Conservation (phyloP, 2,113 vertebrate genomes). For the Verasper variegatus region DNA sequence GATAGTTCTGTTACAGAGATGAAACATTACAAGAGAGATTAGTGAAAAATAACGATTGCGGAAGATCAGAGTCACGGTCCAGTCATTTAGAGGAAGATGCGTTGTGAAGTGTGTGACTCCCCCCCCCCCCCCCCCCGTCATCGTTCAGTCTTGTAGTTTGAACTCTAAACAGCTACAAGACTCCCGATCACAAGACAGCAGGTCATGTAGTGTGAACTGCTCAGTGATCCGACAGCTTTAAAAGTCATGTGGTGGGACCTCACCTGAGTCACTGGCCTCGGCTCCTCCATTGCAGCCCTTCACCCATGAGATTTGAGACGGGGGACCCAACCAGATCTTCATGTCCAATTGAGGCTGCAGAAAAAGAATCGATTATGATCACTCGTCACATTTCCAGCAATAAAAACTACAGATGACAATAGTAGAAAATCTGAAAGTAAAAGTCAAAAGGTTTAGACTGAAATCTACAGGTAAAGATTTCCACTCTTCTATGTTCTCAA, state of each 20-base stretch:
- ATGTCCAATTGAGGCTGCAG: slow-evolving; percentile 96
- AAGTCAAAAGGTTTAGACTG: no score
- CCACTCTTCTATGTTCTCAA: not conserved
- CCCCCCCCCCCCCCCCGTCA: no score
- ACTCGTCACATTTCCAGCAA: not conserved
- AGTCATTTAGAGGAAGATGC: no score
- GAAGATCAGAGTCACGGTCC: not conserved
- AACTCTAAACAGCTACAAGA: no score
- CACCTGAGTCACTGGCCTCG: slow-evolving; percentile 94
- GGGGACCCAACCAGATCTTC: slow-evolving; percentile 97
- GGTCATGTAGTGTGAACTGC: no score
- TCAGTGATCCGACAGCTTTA: no score
- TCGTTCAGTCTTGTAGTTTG: no score
- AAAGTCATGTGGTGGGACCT: slow-evolving; percentile 38
- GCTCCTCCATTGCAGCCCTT: slow-evolving; percentile 99
- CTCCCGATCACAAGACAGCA: no score
- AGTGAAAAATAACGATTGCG: not conserved
- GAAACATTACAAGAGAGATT: not conserved
- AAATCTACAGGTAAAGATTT: not conserved
- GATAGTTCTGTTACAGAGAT: slow-evolving; percentile 84
- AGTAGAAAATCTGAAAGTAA: not conserved
- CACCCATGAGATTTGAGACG: slow-evolving; percentile 95
- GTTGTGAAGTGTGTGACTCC: no score
- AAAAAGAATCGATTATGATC: slow-evolving; percentile 2
- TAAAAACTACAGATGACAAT: not conserved